phyloP scores from a whole-genome alignment of 2,888 invertebrate species.

The Adineta ricciae region DNA sequence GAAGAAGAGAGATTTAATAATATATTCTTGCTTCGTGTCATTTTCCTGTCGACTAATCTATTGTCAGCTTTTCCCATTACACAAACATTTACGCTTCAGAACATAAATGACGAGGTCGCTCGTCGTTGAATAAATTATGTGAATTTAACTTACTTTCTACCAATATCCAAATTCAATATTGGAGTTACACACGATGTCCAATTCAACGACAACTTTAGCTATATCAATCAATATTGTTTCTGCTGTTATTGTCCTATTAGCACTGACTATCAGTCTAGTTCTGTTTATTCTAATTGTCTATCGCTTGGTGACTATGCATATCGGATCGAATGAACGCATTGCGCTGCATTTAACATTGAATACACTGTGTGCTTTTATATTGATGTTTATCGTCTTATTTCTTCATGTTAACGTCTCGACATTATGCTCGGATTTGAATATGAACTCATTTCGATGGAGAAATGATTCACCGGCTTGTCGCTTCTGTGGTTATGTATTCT shows the following conservation, averaged over 20 bases:
- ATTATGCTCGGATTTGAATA: neutral
- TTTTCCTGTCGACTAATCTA: too few species aligned
- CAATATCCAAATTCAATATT: too few species aligned
- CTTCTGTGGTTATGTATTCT: neutral
- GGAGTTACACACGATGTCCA: neutral
- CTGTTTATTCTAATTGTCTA: neutral
- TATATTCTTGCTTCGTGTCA: too few species aligned
- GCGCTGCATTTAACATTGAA: neutral
- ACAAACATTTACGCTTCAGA: too few species aligned
- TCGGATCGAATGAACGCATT: neutral
- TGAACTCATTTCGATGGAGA: neutral
- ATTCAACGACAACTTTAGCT: neutral
- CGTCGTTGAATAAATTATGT: too few species aligned
- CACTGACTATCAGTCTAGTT: neutral
- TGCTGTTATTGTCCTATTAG: neutral
- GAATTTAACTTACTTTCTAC: too few species aligned
- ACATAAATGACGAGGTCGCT: too few species aligned
- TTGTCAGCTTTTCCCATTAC: too few species aligned
- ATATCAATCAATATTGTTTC: neutral
- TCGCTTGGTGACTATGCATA: neutral
- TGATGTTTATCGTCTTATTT: neutral
- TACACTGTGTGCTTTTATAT: neutral
- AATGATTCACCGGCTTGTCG: neutral
- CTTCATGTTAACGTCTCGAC: neutral
- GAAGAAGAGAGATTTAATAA: too few species aligned